Evolutionary conservation across 2,888 invertebrate species (phyloP).

Genomic region (Scaptomyza polygonia): DNA sequence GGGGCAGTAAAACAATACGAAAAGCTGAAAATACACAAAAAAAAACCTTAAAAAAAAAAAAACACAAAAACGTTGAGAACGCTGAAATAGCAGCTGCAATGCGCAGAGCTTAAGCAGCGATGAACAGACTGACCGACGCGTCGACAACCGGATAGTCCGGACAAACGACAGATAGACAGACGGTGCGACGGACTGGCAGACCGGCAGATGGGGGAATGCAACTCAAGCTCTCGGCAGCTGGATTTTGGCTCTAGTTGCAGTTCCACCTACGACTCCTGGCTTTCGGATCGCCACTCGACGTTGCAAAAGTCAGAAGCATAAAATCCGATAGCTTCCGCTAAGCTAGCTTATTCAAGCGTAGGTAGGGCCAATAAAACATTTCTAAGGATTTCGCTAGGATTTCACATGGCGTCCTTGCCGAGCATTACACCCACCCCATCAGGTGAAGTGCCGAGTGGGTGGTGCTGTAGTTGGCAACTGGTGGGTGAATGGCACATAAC

Average conservation of each 20-base stretch:
- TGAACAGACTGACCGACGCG: constrained; percentile 50
- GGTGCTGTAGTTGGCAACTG: constrained; percentile 39
- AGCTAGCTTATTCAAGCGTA: constrained; percentile 80
- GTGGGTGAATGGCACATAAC: constrained; percentile 43
- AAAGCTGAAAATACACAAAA: constrained; percentile 44
- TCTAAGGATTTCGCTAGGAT: constrained; percentile 78
- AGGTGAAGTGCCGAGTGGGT: neutral
- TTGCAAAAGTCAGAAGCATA: constrained; percentile 80
- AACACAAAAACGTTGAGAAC: constrained; percentile 29
- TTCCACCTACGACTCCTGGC: constrained; percentile 8
- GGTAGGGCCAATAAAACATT: constrained; percentile 80
- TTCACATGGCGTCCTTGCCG: constrained; percentile 54
- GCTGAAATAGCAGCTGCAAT: constrained; percentile 61
- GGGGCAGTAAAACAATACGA: constrained; percentile 58
- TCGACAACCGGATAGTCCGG: constrained; percentile 31
- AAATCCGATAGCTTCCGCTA: constrained; percentile 82
- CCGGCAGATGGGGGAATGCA: constrained; percentile 48
- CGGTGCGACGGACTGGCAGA: constrained; percentile 14
- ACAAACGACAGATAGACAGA: constrained; percentile 14
- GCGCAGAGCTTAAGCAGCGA: constrained; percentile 68
- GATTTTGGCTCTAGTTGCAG: constrained; percentile 36
- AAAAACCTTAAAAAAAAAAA: constrained; percentile 33
- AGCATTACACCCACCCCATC: neutral
- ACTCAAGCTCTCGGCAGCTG: constrained; percentile 49
- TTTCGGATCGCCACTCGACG: constrained; percentile 41